Evolutionary conservation across 2,113 vertebrate genomes (phyloP).

Genomic region (Brachionichthys hirsutus): DNA sequence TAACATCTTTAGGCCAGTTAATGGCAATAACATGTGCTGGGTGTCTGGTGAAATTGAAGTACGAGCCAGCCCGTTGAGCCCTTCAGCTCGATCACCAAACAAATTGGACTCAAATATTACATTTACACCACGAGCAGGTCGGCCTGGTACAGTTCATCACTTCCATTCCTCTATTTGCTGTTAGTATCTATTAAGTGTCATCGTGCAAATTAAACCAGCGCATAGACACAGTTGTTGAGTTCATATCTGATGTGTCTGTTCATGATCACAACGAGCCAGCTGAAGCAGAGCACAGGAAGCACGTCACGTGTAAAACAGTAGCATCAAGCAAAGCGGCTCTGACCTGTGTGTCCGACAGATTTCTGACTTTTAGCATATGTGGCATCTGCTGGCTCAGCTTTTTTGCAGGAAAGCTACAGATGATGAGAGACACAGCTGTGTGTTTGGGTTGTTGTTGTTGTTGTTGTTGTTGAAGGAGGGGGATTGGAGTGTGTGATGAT

Average conservation of each 20-base stretch:
- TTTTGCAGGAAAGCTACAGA: slow-evolving; percentile 18
- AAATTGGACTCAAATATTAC: slow-evolving; percentile 9
- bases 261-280: background rate
- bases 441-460: slow-evolving; percentile 13
- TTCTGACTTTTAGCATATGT: slow-evolving; percentile 3
- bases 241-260: no score
- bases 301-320: no score
- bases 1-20: slow-evolving; percentile 9
- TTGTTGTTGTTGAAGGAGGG: no score
- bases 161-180: no score
- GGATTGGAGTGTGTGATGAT: slow-evolving; percentile 18
- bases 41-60: slow-evolving; percentile 11
- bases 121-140: slow-evolving; percentile 5
- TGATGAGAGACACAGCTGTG: slow-evolving; percentile 49
- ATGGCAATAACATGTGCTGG: slow-evolving; percentile 13
- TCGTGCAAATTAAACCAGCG: no score
- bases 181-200: no score
- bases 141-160: background rate
- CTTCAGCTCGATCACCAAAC: background rate
- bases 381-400: background rate
- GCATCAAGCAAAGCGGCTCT: background rate
- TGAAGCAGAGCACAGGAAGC: background rate
- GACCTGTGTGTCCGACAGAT: background rate
- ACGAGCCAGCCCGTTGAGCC: background rate
- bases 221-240: no score